Evolutionary conservation across 2,888 invertebrate genomes (phyloP).

Genomic region (Notodonta dromedarius): DNA sequence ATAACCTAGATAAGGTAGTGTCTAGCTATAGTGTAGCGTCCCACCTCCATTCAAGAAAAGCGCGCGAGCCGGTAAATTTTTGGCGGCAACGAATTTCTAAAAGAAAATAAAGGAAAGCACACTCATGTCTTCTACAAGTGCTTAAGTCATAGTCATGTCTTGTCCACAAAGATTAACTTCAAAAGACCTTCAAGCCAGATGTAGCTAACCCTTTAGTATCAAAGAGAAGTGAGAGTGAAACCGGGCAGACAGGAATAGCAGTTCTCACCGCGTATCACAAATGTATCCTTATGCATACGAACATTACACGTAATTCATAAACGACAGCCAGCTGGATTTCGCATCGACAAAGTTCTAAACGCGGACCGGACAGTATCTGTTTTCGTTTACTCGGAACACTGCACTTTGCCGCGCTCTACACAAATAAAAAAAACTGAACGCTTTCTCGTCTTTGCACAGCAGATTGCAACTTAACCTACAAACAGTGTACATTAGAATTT

Average conservation of each 20-base stretch:
- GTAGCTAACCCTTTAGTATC: neutral
- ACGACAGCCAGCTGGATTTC: slow-evolving; percentile 52
- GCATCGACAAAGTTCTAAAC: slow-evolving; percentile 43
- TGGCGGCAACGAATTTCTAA: too few species aligned
- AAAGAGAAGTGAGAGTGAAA: neutral
- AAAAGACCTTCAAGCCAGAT: neutral
- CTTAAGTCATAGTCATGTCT: neutral
- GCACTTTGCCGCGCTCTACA: slow-evolving; percentile 65
- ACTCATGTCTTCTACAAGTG: too few species aligned
- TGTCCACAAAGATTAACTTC: neutral
- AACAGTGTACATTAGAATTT: slow-evolving; percentile 30
- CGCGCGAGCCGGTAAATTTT: too few species aligned
- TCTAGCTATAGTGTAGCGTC: too few species aligned
- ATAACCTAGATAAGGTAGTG: too few species aligned
- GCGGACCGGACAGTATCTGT: slow-evolving; percentile 51
- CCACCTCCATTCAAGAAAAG: too few species aligned
- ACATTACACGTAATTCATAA: neutral
- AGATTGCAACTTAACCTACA: slow-evolving; percentile 47
- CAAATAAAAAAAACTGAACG: slow-evolving; percentile 75
- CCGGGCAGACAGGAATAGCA: neutral
- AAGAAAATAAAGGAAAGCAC: too few species aligned
- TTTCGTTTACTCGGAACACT: slow-evolving; percentile 71
- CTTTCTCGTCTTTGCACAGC: slow-evolving; percentile 57
- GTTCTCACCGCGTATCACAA: slow-evolving; percentile 3
- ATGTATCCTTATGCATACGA: neutral